Evolutionary conservation across 2,113 vertebrate genomes (phyloP).

Genomic region (Elaphurus davidianus): DNA sequence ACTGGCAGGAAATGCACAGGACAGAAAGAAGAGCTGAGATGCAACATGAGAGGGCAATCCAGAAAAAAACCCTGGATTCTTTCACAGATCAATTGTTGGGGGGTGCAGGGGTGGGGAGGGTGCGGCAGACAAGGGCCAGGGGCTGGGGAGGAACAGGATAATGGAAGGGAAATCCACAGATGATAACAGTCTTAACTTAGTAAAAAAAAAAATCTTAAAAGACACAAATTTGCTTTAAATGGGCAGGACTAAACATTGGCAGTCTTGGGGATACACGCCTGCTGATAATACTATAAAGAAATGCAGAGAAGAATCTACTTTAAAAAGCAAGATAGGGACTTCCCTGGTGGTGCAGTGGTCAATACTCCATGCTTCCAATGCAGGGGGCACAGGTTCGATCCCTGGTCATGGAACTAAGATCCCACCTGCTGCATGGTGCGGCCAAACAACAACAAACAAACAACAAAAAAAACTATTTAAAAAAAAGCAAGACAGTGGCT

Average conservation of each 20-base stretch:
- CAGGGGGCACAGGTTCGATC: not conserved
- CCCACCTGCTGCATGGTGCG: not conserved
- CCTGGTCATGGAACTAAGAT: not conserved
- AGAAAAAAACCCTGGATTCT: not conserved
- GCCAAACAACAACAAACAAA: not conserved
- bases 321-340: not conserved
- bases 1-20: not conserved
- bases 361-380: not conserved
- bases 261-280: not conserved
- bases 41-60: not conserved
- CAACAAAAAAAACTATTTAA: not conserved
- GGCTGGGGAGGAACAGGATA: no score
- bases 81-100: not conserved
- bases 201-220: not conserved
- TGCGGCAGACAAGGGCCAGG: accelerated
- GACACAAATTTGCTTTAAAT: not conserved
- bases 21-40: not conserved
- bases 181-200: not conserved
- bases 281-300: not conserved
- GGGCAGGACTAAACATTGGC: not conserved
- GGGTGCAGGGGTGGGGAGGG: accelerated
- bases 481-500: not conserved
- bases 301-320: not conserved
- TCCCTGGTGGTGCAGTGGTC: not conserved
- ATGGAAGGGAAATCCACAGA: not conserved